Conservation (phyloP, 2,113 vertebrate species). For the Paedocypris sp. region DNA sequence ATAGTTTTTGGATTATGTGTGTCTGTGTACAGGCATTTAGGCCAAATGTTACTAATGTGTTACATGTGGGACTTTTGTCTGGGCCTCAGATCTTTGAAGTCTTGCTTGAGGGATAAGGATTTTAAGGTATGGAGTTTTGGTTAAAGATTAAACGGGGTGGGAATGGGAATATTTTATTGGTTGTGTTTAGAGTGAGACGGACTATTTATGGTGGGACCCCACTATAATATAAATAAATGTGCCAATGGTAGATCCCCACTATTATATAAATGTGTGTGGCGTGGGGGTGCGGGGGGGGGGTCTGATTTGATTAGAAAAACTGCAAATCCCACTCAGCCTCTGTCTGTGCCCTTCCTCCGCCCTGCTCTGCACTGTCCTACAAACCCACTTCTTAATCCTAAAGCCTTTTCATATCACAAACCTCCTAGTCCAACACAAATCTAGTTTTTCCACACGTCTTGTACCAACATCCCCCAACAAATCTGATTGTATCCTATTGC, state of each 20-base stretch:
- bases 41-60: too few species aligned
- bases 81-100: too few species aligned
- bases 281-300: not conserved
- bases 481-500: not conserved
- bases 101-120: too few species aligned
- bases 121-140: too few species aligned
- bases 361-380: conserved; percentile 44
- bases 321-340: conserved; percentile 52
- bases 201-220: too few species aligned
- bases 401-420: conserved; percentile 49
- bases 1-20: too few species aligned
- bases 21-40: too few species aligned
- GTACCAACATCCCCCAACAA: conserved; percentile 13
- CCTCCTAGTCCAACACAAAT: conserved; percentile 32
- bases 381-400: conserved; percentile 65
- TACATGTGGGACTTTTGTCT: too few species aligned
- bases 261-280: not conserved
- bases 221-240: not conserved
- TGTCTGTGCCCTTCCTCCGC: conserved; percentile 32
- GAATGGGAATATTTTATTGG: too few species aligned
- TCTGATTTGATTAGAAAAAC: conserved; percentile 61
- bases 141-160: too few species aligned
- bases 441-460: conserved; percentile 30
- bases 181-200: too few species aligned
- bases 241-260: too few species aligned